phyloP scores from a whole-genome alignment of 2,797 vertebrate genomes.

The Catharus ustulatus region DNA sequence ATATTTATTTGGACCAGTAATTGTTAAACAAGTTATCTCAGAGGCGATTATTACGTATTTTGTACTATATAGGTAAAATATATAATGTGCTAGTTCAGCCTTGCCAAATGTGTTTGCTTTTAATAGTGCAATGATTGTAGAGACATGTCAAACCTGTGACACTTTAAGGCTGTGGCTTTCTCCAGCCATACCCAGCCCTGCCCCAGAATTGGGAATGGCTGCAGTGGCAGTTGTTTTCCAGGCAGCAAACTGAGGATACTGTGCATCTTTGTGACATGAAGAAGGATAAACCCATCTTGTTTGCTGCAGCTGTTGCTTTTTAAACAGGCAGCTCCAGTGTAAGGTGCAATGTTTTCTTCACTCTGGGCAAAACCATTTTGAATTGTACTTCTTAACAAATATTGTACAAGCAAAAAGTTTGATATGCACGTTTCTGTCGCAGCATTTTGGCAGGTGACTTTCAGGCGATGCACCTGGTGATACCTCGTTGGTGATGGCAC shows the following conservation, averaged over 20 bases:
- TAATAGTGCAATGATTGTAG: conserved; percentile 64
- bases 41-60: conserved; percentile 52
- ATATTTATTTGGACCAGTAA: conserved; percentile 60
- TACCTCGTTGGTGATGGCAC: conserved; percentile 75
- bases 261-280: conserved; percentile 31
- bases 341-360: conserved; percentile 58
- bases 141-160: conserved; percentile 56
- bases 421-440: conserved; percentile 52
- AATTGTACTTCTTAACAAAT: conserved; percentile 63
- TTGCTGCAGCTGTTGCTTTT: conserved; percentile 28
- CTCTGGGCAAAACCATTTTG: conserved; percentile 65
- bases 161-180: conserved; percentile 66
- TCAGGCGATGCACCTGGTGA: not conserved
- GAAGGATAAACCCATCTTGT: not conserved
- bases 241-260: not conserved
- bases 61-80: conserved; percentile 56
- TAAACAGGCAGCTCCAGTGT: conserved; percentile 14
- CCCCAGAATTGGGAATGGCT: not conserved
- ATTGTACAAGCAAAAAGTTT: conserved; percentile 51
- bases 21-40: conserved; percentile 58
- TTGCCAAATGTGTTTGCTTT: conserved; percentile 63
- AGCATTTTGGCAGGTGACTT: conserved; percentile 59
- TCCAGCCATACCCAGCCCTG: not conserved
- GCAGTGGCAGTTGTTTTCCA: conserved; percentile 25
- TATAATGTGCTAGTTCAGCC: conserved; percentile 47